Base-by-base conservation (phyloP, 1,140 invertebrate species). In the Meloidogyne hapla region DNA sequence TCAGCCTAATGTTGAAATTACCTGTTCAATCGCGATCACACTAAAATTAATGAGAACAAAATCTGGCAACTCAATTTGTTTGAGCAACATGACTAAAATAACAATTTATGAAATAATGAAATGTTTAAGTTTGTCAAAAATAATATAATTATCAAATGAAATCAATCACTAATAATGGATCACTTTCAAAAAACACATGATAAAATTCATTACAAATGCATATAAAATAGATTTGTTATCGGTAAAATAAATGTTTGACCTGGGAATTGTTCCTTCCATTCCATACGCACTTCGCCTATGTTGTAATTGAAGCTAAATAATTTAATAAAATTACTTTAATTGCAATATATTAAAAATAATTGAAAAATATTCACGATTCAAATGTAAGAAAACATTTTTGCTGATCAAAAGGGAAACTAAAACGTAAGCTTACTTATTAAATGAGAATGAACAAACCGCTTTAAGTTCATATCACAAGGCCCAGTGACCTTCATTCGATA, bases 401-500 rank as follows among this genome's bases (percentile, higher is more conserved):
- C 23, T 78, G 77, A 68, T 86, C 84, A 77, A 84, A 82, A 18
- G 83, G 83, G 74, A 86, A 85, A 61, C 79, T 80, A 70, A 74
- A 73, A 74, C 74, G 76, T 61, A 80, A 83, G 48, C 45, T 81
- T 1, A 73, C 61, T 74, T 75, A 75, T 26, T n/a, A n/a, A n/a
- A n/a, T n/a, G 23, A 64, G 21, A 25, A 28, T 13, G 10, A 25
- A 18, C 15, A 23, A 26, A 85, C 75, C 81, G 67, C 65, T 86
- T 83, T 18, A 86, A 71, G 64, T 86, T 85, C 85, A 86, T 86
- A 70, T 86, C 85, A 67, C 83, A 87, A 12, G 69, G 77, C 62
- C 84, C 84, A 23, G 85, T 86, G 23, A 87, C 26, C 67, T 86
- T 86, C 83, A 86, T 84, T 70, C 85, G 79, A 66, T 87, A 86